Percentiles rank a stretch among this genome's conserved stretches.
These are phyloP conservation scores for Cerceris ruficornis DNA, from an alignment of 2,888 invertebrate genomes.

Conservation along the genomic window DNA sequence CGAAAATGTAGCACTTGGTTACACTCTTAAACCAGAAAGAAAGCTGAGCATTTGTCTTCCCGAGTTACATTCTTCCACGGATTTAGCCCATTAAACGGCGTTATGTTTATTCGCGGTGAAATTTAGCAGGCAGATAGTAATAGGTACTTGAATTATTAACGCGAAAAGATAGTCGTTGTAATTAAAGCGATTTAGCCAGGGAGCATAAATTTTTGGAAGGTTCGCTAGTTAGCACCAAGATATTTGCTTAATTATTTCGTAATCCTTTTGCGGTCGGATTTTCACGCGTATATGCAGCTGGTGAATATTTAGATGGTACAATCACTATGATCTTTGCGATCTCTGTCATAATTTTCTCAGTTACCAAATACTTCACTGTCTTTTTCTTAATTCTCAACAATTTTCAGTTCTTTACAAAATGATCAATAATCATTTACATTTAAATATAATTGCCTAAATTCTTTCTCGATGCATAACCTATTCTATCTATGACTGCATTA, in stretches of 20 bases:
- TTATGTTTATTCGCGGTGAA: conserved; percentile 43
- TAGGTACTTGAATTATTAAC: conserved; percentile 19
- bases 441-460: too few species aligned
- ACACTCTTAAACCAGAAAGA: conserved; percentile 38
- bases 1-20: conserved; percentile 31
- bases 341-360: too few species aligned
- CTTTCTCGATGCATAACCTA: too few species aligned
- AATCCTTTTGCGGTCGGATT: too few species aligned
- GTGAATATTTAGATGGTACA: too few species aligned
- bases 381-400: too few species aligned
- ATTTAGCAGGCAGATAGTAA: conserved; percentile 33
- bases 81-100: conserved; percentile 45
- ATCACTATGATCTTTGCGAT: too few species aligned
- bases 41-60: conserved; percentile 48
- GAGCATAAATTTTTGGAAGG: background rate
- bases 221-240: conserved; percentile 35
- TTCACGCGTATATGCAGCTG: too few species aligned
- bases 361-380: too few species aligned
- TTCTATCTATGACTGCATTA: too few species aligned
- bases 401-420: too few species aligned
- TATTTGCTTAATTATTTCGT: background rate
- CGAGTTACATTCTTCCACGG: conserved; percentile 35
- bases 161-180: conserved; percentile 22
- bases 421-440: too few species aligned
- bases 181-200: conserved; percentile 25